Evolutionary conservation across 2,113 vertebrate species (phyloP), one percentile per base, ranked within the genome.

Genomic region (Rhodinocichla rosea): DNA sequence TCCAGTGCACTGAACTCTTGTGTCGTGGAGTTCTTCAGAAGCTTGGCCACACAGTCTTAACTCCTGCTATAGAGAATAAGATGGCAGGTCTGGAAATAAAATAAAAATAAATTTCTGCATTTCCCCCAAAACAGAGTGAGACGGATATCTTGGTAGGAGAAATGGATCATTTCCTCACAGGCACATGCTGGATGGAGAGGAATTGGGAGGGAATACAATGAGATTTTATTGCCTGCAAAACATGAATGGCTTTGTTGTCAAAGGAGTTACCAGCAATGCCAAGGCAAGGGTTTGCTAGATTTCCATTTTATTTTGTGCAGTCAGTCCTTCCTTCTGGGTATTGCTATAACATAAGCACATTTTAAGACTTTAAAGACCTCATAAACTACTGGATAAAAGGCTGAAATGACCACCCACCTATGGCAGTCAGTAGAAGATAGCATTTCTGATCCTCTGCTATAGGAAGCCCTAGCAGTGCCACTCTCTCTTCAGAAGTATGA

Each of bases 61-160:
- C 2, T 16, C n/a, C 6, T 1, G 0, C 24, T 11, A 15, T 40
- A 65, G 49, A 53, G 23, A 65, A 26, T 0, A 65, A 15, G 13
- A 24, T n/a, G 26, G 16, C 24, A 73, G 19, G 42, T 50, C 57
- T 68, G 53, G 33, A 55, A 90, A 40, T 7, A 47, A 90, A 91
- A 37, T 6, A n/a, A 22, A 86, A 82, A 64, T 12, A 21, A 35
- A 4, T 76, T 39, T 21, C 49, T 35, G 6, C 26, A 12, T 71
- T 39, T 92, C 11, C 14, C 33, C 45, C n/a, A 47, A 40, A 86
- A 86, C 17, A 68, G 37, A 78, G 9, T 6, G 20, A 91, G 32
- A 83, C 18, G 10, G 15, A 83, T 28, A 37, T 32, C 14, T 47
- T 57, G 11, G 11, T 35, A 39, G 49, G 27, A 73, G n/a, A 76